Conservation (phyloP, 92 coral and sea anemone species). For the Montipora capitata region DNA sequence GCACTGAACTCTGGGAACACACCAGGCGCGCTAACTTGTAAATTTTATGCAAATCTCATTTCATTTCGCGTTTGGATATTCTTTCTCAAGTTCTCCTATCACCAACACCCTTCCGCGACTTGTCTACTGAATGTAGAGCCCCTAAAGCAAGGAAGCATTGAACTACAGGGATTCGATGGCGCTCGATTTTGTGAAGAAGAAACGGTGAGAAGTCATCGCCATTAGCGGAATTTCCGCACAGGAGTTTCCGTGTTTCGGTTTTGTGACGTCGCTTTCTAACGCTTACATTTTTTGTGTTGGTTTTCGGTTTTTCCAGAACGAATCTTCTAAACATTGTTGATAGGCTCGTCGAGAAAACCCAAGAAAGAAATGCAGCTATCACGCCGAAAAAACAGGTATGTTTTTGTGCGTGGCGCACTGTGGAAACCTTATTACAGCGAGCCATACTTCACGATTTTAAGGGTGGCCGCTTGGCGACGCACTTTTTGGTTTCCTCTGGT, state of each 20-base stretch:
- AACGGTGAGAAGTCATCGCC: conserved; percentile 74
- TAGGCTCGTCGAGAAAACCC: conserved; percentile 73
- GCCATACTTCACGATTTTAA: neutral
- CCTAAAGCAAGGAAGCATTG: neutral
- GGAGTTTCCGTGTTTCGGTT: conserved; percentile 89
- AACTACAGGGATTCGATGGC: conserved; percentile 53
- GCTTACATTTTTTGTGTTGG: conserved; percentile 50
- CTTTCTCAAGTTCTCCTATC: conserved; percentile 45
- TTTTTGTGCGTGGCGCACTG: conserved; percentile 12
- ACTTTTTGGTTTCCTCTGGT: conserved; percentile 17
- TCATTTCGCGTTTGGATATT: conserved; percentile 72
- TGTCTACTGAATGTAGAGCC: conserved; percentile 19
- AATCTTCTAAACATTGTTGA: conserved; percentile 81
- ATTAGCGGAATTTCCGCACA: conserved; percentile 61
- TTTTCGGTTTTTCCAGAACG: conserved; percentile 65
- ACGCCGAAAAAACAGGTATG: conserved; percentile 72
- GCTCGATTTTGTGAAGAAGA: conserved; percentile 63
- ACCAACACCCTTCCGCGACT: conserved; percentile 58
- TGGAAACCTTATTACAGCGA: conserved; percentile 26
- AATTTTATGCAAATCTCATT: conserved; percentile 93
- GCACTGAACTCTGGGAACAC: conserved; percentile 80
- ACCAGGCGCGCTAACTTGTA: conserved; percentile 92
- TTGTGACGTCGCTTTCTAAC: conserved; percentile 89
- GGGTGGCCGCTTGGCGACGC: conserved; percentile 45
- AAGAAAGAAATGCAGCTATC: conserved; percentile 34